Evolutionary conservation across 2,888 invertebrate genomes (phyloP), one percentile per base, ranked within the genome.

Genomic region (Cheilosia grossa): DNA sequence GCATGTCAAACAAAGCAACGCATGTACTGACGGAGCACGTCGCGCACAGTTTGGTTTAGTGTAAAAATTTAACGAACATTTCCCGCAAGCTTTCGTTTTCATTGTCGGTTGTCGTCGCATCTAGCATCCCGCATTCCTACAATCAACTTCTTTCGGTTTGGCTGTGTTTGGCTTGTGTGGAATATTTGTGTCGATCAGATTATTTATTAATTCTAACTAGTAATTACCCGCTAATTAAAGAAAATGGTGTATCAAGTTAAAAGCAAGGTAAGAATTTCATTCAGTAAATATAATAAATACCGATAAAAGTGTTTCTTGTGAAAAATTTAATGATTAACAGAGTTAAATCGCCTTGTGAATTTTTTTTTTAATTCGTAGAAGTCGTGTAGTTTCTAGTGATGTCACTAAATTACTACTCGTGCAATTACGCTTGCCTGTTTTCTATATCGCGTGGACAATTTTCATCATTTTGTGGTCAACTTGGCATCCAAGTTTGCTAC

Each of bases 211-310:
- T 61, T 63, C 19, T 64, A 37, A 13, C 37, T 37, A 72, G 47
- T 70, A 44, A 72, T 54, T 30, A 61, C 53, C 63, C 67, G 67
- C 72, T 73, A 79, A 75, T 73, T 73, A 82, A 87, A 67, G 64
- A 90, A 89, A 89, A 91, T 91, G 90, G 91, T 91, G 88, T 90
- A 91, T 88, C 74, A 88, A 72, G 90, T 91, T 21, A 90, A 90
- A 87, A 89, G 87, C 88, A 87, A 87, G 89, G 91, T 91, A 88
- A 90, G 91, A 88, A 80, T 51, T 54, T 15, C n/a, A 51, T 56
- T 40, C 44, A 30, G 30, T 9, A 9, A 37, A 15, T 0, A 49
- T 44, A n/a, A 1, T 44, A 19, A 3, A 17, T 17, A 30, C 9
- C 9, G 9, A 7, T 47, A 7, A n/a, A 42, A 13, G 13, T 42